A percentile compares a stretch with the other conserved stretches of the same genome.
Conservation (phyloP, 1,140 invertebrate genomes). For the Hestina assimilis region DNA sequence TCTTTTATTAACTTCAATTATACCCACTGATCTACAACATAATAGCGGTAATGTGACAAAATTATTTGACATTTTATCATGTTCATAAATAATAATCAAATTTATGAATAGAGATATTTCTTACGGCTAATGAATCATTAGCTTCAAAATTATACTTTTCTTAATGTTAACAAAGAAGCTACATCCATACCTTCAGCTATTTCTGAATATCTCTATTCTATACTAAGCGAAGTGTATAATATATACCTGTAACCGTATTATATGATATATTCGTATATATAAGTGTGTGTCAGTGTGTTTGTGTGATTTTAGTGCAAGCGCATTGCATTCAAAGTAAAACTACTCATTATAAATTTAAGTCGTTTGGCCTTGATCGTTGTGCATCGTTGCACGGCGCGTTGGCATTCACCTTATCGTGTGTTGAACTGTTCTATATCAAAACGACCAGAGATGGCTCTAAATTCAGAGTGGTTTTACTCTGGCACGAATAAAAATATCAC, state of each 20-base stretch:
- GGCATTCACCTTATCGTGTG: conserved; percentile 73
- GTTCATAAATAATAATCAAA: conserved; percentile 15
- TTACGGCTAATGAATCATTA: conserved; percentile 9
- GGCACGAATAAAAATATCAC: conserved; percentile 30
- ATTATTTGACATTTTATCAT: conserved; percentile 24
- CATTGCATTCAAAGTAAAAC: conserved; percentile 14
- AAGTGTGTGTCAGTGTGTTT: conserved; percentile 22
- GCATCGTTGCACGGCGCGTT: conserved; percentile 50
- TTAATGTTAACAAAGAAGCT: conserved; percentile 7
- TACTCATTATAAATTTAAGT: conserved; percentile 39
- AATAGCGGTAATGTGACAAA: conserved; percentile 19
- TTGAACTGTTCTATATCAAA: conserved; percentile 69
- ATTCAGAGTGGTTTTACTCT: conserved; percentile 33
- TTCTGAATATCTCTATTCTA: neutral
- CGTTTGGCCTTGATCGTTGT: conserved; percentile 63
- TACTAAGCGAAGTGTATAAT: neutral
- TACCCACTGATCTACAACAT: conserved; percentile 9
- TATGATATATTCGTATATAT: conserved; percentile 1
- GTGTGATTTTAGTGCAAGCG: conserved; percentile 28
- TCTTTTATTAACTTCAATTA: conserved; percentile 16
- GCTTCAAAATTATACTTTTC: neutral
- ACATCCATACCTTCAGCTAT: neutral
- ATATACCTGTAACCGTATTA: neutral
- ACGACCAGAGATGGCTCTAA: conserved; percentile 46
- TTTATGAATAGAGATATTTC: conserved; percentile 14